These are phyloP conservation scores for Pipa parva DNA, from an alignment of 2,113 vertebrate genomes.

Conservation along the genomic window DNA sequence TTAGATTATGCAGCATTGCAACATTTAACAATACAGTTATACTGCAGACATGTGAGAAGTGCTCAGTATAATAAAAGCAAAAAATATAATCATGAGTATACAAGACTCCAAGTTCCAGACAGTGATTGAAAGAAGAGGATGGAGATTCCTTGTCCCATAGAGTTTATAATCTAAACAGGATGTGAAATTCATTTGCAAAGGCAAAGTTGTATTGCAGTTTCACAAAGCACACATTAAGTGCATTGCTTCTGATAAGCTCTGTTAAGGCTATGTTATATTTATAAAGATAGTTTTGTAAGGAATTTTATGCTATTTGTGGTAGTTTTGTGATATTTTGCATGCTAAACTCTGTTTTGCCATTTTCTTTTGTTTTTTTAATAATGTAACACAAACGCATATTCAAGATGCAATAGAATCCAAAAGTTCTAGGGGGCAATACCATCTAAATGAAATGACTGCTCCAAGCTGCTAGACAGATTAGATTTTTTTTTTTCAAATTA, in stretches of 20 bases:
- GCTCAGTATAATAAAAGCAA: no score
- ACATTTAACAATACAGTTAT: no score
- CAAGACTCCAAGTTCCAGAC: no score
- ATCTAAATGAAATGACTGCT: conserved; percentile 33
- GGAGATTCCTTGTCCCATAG: no score
- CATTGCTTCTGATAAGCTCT: conserved; percentile 2
- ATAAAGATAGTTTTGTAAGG: conserved; percentile 8
- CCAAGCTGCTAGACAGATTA: conserved; percentile 39
- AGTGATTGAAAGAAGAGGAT: no score
- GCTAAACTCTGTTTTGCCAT: no score
- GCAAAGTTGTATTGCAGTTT: conserved; percentile 8
- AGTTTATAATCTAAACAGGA: no score
- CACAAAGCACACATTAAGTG: conserved; percentile 9
- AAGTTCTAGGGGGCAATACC: conserved; percentile 22
- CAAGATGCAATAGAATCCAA: conserved; percentile 16
- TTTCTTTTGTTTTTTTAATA: not conserved
- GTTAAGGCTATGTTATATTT: conserved; percentile 11
- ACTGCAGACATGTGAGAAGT: no score
- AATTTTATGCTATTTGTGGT: conserved; percentile 17
- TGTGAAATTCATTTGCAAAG: conserved; percentile 9
- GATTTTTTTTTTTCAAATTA: conserved; percentile 39
- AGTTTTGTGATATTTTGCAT: not conserved
- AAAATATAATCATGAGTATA: no score
- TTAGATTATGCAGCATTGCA: no score
- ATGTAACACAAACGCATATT: not conserved